Conservation (phyloP, 2,113 vertebrate species). For the Spermophilus dauricus region DNA sequence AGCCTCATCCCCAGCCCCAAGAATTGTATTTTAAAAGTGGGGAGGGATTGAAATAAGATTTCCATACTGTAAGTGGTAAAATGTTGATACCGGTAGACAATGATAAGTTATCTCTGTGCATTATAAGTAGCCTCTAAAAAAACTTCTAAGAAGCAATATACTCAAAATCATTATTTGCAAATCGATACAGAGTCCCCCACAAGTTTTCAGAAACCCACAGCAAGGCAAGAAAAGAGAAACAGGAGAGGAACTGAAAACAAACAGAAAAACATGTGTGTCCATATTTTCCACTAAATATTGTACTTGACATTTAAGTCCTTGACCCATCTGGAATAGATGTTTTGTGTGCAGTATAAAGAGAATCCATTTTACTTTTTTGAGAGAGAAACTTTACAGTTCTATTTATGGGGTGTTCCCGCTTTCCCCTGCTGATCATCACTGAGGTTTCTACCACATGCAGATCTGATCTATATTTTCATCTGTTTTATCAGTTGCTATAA, state of each 20-base stretch:
- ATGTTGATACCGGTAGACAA: accelerated
- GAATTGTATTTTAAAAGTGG: background rate
- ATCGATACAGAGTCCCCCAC: background rate
- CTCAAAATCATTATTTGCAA: background rate
- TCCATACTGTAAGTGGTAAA: background rate
- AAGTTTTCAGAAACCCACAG: background rate
- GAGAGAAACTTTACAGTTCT: too few species aligned
- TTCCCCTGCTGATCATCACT: background rate
- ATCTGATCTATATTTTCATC: accelerated
- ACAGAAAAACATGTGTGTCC: background rate
- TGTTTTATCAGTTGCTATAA: background rate
- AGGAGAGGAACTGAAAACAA: background rate
- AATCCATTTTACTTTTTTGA: background rate
- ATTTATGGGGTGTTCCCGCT: too few species aligned
- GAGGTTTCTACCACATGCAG: background rate
- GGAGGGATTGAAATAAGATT: background rate
- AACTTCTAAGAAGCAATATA: accelerated
- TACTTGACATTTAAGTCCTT: background rate
- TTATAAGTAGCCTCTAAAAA: background rate
- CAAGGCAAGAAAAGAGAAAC: background rate
- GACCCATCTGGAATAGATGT: accelerated
- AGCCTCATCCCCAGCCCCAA: too few species aligned
- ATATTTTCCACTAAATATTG: background rate
- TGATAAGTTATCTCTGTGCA: accelerated
- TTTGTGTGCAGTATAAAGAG: background rate